A percentile compares a stretch with the other conserved stretches of the same genome.
These are phyloP conservation scores for Agrotis puta DNA, from an alignment of 2,888 invertebrate genomes.

Conservation along the genomic window DNA sequence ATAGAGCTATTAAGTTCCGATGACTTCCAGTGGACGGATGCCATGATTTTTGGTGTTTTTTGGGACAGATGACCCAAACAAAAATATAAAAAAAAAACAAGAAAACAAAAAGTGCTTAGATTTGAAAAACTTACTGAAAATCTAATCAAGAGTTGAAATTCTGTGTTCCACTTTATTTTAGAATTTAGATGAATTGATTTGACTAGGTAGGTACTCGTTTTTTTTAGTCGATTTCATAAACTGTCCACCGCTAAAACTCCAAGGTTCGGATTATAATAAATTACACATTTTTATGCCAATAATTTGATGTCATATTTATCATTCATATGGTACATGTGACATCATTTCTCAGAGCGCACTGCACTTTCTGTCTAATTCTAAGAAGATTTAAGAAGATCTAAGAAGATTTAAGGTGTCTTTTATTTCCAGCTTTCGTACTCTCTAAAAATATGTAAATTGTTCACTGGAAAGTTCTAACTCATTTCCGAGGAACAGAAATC, in stretches of 20 bases:
- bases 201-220: too few species aligned
- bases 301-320: background rate
- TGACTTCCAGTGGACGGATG: constrained; percentile 26
- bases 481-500: background rate
- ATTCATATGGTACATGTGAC: background rate
- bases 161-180: background rate
- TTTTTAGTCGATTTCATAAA: background rate
- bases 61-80: constrained; percentile 2
- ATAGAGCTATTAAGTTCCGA: constrained; percentile 60
- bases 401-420: background rate
- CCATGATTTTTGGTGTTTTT: constrained; percentile 28
- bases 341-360: background rate
- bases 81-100: too few species aligned
- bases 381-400: background rate
- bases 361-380: background rate
- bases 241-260: background rate
- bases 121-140: too few species aligned
- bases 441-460: background rate
- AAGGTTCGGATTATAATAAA: background rate
- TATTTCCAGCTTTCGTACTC: background rate
- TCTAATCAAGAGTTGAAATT: background rate
- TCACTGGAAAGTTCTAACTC: background rate
- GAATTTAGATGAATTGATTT: background rate
- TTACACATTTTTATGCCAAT: too few species aligned
- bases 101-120: too few species aligned